Conservation (phyloP, 2,888 invertebrate species). For the Plutella xylostella region DNA sequence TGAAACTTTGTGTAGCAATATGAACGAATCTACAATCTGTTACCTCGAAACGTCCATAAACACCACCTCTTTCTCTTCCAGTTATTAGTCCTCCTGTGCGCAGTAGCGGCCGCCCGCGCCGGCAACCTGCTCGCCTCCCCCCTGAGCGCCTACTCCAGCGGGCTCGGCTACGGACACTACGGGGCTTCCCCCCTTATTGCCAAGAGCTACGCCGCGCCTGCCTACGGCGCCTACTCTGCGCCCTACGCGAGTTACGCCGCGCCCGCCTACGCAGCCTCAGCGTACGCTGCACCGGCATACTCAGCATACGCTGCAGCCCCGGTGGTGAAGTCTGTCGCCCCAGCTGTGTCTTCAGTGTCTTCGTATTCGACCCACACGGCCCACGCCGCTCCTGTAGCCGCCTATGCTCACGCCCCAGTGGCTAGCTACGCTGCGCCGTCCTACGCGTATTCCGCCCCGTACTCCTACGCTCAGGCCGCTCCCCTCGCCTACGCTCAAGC, state of each 20-base stretch:
- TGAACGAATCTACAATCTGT: no score
- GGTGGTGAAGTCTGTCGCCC: slow-evolving; percentile 33
- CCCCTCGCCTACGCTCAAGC: slow-evolving; percentile 14
- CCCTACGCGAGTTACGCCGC: slow-evolving; percentile 9
- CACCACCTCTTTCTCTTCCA: slow-evolving; percentile 26
- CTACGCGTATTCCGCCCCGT: slow-evolving; percentile 22
- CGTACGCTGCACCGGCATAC: slow-evolving; percentile 30
- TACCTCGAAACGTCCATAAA: background rate
- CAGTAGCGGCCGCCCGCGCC: slow-evolving; percentile 68
- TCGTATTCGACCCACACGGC: slow-evolving; percentile 26
- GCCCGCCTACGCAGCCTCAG: slow-evolving; percentile 22
- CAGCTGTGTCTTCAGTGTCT: slow-evolving; percentile 30
- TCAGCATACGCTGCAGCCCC: slow-evolving; percentile 46
- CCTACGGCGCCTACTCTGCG: slow-evolving; percentile 16
- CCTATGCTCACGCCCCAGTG: slow-evolving; percentile 24
- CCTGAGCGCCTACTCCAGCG: slow-evolving; percentile 21
- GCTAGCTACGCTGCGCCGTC: slow-evolving; percentile 32
- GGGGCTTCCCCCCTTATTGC: slow-evolving; percentile 24
- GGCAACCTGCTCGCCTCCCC: slow-evolving; percentile 41
- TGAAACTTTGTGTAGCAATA: background rate
- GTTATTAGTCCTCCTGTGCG: slow-evolving; percentile 66
- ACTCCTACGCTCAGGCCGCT: slow-evolving; percentile 30
- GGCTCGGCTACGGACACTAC: slow-evolving; percentile 34
- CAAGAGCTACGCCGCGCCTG: slow-evolving; percentile 35
- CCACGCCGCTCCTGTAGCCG: slow-evolving; percentile 23